These are phyloP conservation scores for Xyrichtys novacula DNA, from an alignment of 2,797 vertebrate genomes.

Conservation along the genomic window DNA sequence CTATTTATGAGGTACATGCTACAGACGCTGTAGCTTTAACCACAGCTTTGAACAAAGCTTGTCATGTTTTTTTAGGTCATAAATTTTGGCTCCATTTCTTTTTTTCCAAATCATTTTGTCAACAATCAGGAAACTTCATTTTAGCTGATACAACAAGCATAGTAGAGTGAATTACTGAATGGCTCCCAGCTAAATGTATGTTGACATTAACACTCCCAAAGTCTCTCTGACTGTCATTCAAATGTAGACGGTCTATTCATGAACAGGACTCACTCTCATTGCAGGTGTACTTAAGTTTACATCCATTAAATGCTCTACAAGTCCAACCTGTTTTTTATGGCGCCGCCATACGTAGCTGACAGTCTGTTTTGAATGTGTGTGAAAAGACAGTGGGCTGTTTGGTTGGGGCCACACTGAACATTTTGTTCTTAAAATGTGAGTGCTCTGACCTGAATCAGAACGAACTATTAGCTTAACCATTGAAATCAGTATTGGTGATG, in stretches of 20 bases:
- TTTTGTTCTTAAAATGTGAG: conserved; percentile 9
- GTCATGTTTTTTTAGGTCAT: too few relatives aligned
- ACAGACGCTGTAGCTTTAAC: too few relatives aligned
- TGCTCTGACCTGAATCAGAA: too few relatives aligned
- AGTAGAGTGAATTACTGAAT: background rate
- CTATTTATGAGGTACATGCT: too few relatives aligned
- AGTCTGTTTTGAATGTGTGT: background rate
- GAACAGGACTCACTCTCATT: conserved; percentile 12
- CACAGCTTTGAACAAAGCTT: too few relatives aligned
- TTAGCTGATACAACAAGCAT: background rate
- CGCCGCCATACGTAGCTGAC: conserved; percentile 12
- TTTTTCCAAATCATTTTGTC: conserved; percentile 11
- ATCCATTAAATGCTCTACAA: conserved; percentile 24
- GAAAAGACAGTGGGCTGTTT: background rate
- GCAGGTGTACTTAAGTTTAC: conserved; percentile 19
- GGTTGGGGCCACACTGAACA: background rate
- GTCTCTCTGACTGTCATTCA: conserved; percentile 1
- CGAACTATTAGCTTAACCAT: background rate
- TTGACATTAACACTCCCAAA: conserved; percentile 4
- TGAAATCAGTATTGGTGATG: background rate
- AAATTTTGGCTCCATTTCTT: too few relatives aligned
- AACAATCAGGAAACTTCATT: conserved; percentile 23
- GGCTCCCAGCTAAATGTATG: background rate
- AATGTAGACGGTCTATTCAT: conserved; percentile 7
- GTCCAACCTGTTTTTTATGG: conserved; percentile 57